Evolutionary conservation across 2,797 vertebrate species (phyloP), one percentile per base, ranked within the genome.

Genomic region (Gymnoscopelus microlampas): DNA sequence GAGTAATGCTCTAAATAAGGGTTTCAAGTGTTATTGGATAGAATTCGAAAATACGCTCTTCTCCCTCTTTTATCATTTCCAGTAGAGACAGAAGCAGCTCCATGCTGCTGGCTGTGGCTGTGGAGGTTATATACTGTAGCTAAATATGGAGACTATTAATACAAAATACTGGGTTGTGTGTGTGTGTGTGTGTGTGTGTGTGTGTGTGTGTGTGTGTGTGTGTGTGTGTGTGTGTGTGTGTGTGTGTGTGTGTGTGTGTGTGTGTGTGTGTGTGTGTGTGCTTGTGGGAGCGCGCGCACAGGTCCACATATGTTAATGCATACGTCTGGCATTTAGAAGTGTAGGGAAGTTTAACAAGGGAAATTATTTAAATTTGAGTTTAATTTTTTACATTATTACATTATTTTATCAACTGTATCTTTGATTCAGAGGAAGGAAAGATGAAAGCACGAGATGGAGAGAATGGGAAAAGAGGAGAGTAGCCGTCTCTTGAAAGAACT

Each of bases 331-430:
- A 53, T 78, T 74, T 77, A 68, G 73, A 73, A 53, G 63, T 73
- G 75, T 83, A 60, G 71, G 79, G 65, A 76, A 82, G 85, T 83
- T 80, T 80, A 85, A 84, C 74, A 68, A 79, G 67, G 78, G 69
- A 70, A 83, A 80, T 35, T 70, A 77, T 68, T 82, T n/a, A 12
- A 14, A 13, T 51, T 35, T 32, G 24, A 14, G 56, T 13, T 35
- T 35, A 35, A 35, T 35, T 35, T 35, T 35, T 35, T 5, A 35
- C 32, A 35, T 32, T 32, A 3, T 32, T 32, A 35, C 32, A 35
- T 29, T 29, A 29, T 29, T 29, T 35, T 5, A 35, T 35, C 5
- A 6, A 35, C 32, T 5, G 32, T 35, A 35, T 35, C 32, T 35
- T 35, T 35, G 5, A 6, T 7, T 35, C 32, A 12, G 19, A 35